Conservation (phyloP, 2,113 vertebrate genomes). For the Embiotoca jacksoni region DNA sequence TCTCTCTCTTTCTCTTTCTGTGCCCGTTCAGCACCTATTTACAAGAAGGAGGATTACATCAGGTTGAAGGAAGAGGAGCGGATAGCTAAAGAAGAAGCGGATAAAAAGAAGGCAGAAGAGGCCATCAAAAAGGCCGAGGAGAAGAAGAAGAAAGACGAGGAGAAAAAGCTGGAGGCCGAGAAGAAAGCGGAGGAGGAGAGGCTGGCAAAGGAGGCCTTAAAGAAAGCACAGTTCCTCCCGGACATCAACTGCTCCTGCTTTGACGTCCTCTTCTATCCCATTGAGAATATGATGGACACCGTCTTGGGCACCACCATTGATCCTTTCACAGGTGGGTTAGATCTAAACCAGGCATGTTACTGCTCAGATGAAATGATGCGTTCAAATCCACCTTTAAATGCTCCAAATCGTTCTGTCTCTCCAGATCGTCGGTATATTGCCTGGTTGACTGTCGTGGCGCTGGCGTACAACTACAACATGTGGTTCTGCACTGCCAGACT, state of each 20-base stretch:
- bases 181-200: conserved; percentile 77
- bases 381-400: background rate
- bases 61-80: conserved; percentile 73
- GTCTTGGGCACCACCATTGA: conserved; percentile 84
- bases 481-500: conserved; percentile 89
- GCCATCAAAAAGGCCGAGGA: conserved; percentile 76
- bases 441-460: conserved; percentile 87
- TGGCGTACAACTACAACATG: conserved; percentile 92
- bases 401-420: background rate
- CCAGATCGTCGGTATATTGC: conserved; percentile 88
- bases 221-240: conserved; percentile 49
- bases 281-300: conserved; percentile 79
- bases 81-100: conserved; percentile 74
- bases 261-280: conserved; percentile 70
- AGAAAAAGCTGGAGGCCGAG: conserved; percentile 71
- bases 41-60: conserved; percentile 76
- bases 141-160: conserved; percentile 80
- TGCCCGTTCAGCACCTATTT: conserved; percentile 72
- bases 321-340: conserved; percentile 86
- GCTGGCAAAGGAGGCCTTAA: conserved; percentile 74
- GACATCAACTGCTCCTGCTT: conserved; percentile 63
- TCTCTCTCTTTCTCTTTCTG: background rate
- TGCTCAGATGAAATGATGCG: background rate
- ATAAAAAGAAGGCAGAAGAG: conserved; percentile 77
- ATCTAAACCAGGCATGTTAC: background rate